A percentile compares a stretch with the other conserved stretches of the same genome.
phyloP scores from a whole-genome alignment of 2,888 invertebrate species.

The Emmelina monodactyla region DNA sequence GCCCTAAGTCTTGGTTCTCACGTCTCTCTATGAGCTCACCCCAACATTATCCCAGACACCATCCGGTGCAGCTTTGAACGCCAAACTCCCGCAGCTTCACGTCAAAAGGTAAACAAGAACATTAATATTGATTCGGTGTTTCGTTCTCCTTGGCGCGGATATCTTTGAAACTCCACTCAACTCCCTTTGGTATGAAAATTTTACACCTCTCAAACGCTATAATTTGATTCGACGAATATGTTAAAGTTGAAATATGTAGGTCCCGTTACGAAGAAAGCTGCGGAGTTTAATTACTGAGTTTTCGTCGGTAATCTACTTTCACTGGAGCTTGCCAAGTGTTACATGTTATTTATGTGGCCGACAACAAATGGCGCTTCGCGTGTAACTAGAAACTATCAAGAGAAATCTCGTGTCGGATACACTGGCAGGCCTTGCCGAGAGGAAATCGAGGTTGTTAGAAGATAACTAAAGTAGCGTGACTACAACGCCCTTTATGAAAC shows the following conservation, averaged over 20 bases:
- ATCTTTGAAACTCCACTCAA: slow-evolving; percentile 29
- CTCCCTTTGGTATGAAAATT: slow-evolving; percentile 25
- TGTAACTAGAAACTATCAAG: slow-evolving; percentile 42
- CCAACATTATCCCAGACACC: slow-evolving; percentile 56
- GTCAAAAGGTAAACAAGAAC: slow-evolving; percentile 56
- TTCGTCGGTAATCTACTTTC: slow-evolving; percentile 27
- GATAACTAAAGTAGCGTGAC: slow-evolving; percentile 34
- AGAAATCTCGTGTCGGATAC: slow-evolving; percentile 44
- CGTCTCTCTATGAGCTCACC: slow-evolving; percentile 43
- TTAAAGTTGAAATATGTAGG: not conserved
- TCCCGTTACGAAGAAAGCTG: slow-evolving; percentile 17
- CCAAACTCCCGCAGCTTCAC: slow-evolving; percentile 31
- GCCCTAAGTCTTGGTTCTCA: slow-evolving; percentile 55
- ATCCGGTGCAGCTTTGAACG: slow-evolving; percentile 35
- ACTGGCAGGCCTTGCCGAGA: slow-evolving; percentile 34
- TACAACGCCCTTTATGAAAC: slow-evolving; percentile 15
- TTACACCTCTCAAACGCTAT: not conserved
- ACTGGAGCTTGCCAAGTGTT: slow-evolving; percentile 20
- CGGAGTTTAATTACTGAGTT: slow-evolving; percentile 19
- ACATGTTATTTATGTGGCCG: slow-evolving; percentile 15
- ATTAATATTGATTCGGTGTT: slow-evolving; percentile 58
- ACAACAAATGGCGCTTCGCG: slow-evolving; percentile 33
- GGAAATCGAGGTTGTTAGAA: slow-evolving; percentile 34
- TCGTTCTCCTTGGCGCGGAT: slow-evolving; percentile 45
- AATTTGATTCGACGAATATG: too few species aligned